Base-by-base conservation (phyloP, 2,797 vertebrate species). In the Esox lucius region DNA sequence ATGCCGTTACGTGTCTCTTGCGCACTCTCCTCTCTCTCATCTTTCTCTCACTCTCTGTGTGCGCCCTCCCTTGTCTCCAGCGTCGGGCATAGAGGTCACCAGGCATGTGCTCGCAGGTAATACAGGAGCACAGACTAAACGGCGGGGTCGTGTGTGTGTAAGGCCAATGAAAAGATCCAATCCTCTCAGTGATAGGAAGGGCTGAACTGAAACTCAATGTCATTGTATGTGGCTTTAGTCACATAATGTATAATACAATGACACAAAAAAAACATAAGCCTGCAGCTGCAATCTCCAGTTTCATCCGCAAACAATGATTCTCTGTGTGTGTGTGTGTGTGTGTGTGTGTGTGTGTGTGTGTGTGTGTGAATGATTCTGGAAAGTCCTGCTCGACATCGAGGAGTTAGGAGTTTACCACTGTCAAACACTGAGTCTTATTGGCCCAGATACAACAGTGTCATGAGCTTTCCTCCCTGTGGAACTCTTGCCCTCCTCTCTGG, bases 391-490 rank as follows among this genome's bases (percentile, higher is more conserved):
- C 8, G 22, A 11, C 22, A 24, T 22, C 22, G 22, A 24, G 22
- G 22, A 24, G 53, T 56, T 56, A n/a, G 53, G 28, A 31, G 19
- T 22, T 22, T 56, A 22, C 3, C 19, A 35, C n/a, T 61, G 42
- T n/a, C 46, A 65, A 64, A 75, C 46, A 64, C 68, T 46, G 28
- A 77, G 73, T 66, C 51, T 11, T 9, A 53, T 69, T 80, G 83
- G 76, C 75, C 51, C 2, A 12, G 49, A 56, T 42, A 80, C 68
- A 77, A 71, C 17, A 48, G 35, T 62, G 75, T 84, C 71, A 49
- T 61, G 69, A 75, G 53, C 67, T 48, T 71, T 35, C 16, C 12
- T 31, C 53, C 12, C 70, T 24, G 28, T 49, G 56, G 6, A 39
- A 78, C 70, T 26, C 42, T 68, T 49, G 66, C 17, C 72, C 48